A percentile compares a stretch with the other conserved stretches of the same genome.
These are phyloP conservation scores for Margaritifera margaritifera DNA, from an alignment of 2,888 invertebrate genomes.

Conservation along the genomic window DNA sequence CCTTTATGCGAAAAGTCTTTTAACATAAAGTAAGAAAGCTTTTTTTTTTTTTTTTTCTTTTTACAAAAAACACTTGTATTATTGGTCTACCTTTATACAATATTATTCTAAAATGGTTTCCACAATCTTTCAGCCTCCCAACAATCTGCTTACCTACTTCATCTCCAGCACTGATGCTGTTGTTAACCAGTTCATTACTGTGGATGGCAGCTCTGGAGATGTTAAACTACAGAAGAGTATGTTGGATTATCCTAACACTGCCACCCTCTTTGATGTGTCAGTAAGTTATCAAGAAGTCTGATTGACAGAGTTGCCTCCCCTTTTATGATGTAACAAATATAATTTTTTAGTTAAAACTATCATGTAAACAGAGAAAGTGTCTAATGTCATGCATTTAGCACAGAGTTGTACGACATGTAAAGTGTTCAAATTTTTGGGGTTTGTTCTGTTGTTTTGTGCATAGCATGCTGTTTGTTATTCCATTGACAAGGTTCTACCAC, in stretches of 20 bases:
- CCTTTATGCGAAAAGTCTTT: neutral
- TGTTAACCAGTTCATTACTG: constrained; percentile 46
- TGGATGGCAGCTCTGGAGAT: constrained; percentile 37
- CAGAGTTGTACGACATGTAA: too few relatives aligned
- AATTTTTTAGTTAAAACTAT: neutral
- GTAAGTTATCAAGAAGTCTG: constrained; percentile 22
- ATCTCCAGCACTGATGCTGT: constrained; percentile 35
- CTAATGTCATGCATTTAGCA: too few relatives aligned
- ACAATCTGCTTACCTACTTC: constrained; percentile 50
- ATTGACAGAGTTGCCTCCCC: neutral
- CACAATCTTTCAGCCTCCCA: constrained; percentile 48
- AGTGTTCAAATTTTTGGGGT: neutral
- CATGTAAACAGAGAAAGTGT: neutral
- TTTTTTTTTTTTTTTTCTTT: neutral
- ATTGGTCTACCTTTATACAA: neutral
- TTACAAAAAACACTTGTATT: neutral
- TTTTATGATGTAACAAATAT: neutral
- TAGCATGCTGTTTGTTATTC: neutral
- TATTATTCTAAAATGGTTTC: neutral
- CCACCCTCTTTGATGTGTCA: constrained; percentile 20
- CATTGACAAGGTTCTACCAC: neutral
- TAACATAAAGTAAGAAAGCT: neutral
- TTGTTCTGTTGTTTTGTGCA: neutral
- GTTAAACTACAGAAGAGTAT: constrained; percentile 43
- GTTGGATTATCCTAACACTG: constrained; percentile 25